These are phyloP conservation scores for Petrocephalus sullivani DNA, from an alignment of 2,797 vertebrate species.

Conservation along the genomic window DNA sequence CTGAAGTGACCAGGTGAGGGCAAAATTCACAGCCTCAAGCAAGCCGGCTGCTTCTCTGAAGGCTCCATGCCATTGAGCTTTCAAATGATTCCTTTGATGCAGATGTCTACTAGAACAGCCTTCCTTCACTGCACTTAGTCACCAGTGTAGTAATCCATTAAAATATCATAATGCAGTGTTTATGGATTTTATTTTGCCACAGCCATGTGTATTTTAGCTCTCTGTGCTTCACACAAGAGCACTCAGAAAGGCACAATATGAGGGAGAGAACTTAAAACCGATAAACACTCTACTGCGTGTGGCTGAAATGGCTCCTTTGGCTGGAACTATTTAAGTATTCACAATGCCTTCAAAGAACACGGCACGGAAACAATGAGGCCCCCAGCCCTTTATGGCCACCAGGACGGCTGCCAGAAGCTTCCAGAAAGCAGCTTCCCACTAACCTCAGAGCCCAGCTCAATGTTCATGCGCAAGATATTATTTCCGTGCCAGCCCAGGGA, in stretches of 20 bases:
- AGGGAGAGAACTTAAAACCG: conserved; percentile 21
- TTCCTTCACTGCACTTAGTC: not conserved
- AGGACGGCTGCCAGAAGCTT: conserved; percentile 39
- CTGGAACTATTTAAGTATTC: conserved; percentile 31
- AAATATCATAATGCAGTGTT: conserved; percentile 32
- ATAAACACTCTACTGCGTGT: conserved; percentile 38
- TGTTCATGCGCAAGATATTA: conserved; percentile 9
- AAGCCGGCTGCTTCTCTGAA: not conserved
- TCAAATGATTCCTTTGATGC: not conserved
- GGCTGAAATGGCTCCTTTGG: conserved; percentile 38
- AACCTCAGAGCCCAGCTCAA: not conserved
- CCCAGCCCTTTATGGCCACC: conserved; percentile 34
- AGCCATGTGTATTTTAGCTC: conserved; percentile 16
- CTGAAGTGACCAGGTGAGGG: no score
- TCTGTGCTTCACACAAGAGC: not conserved
- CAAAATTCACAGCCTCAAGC: not conserved
- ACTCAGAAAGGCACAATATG: not conserved
- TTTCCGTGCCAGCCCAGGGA: conserved; percentile 21
- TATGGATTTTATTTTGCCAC: conserved; percentile 37
- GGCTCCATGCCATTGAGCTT: not conserved
- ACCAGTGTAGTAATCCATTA: conserved; percentile 17
- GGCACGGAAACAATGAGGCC: conserved; percentile 38
- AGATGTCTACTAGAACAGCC: not conserved
- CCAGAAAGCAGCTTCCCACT: conserved; percentile 13
- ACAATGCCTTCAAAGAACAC: conserved; percentile 35